Evolutionary conservation across 2,797 vertebrate species (phyloP), one percentile per base, ranked within the genome.

Genomic region (Coregonus suidteri): DNA sequence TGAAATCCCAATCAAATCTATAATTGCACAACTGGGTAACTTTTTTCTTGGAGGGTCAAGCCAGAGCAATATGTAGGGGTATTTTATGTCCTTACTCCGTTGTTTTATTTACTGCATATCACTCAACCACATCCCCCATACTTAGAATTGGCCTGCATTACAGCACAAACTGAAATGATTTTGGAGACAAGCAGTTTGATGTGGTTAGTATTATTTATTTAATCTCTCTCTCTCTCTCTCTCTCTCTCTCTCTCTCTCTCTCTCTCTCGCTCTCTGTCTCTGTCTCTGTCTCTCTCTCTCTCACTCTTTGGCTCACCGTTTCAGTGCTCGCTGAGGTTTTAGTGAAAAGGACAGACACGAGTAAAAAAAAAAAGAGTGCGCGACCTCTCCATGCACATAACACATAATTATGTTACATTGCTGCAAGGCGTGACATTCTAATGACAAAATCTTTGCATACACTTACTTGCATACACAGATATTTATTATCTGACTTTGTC

Each of bases 101-200:
- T 91, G 88, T 91, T 91, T 88, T 91, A 91, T 91, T 92, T 91
- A 92, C 83, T 86, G 71, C 88, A 88, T 75, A 89, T 89, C 91
- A 89, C 89, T 88, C 90, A 90, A 76, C 83, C 85, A 87, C 89
- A 89, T 90, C 6, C n/a, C 9, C 89, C 92, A 88, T 91, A 89
- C 83, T 87, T 83, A 87, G 81, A 87, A 87, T 90, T 84, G 89
- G 88, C 87, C 88, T 73, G 83, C 87, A 83, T 91, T 90, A 75
- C 25, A 65, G 25, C 62, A 65, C 25, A 65, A 65, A 9, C 20
- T 13, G 0, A 47, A 47, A 47, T 47, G 3, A 65, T 69, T 16
- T 18, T n/a, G 14, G 31, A 69, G 20, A 16, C 67, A 37, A 7
- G 34, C 34, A 18, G 11, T 18, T 18, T 14, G 16, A 41, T 41